These are phyloP conservation scores for Drymonia ruficornis DNA, from an alignment of 2,888 invertebrate species.

Conservation along the genomic window DNA sequence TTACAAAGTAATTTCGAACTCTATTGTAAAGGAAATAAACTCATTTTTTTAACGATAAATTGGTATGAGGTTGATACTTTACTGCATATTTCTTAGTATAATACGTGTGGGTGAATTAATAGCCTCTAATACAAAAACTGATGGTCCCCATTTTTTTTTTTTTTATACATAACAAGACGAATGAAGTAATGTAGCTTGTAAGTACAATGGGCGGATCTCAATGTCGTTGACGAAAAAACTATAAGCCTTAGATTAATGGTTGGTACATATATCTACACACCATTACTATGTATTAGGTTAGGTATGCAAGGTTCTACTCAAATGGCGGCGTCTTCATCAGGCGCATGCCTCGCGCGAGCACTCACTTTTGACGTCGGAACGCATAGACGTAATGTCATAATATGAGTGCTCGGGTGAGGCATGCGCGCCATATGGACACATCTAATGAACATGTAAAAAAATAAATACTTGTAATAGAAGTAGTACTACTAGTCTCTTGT, in stretches of 20 bases:
- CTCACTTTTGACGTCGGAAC: too few species aligned
- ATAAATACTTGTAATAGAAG: too few species aligned
- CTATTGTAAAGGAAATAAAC: background rate
- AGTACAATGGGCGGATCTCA: slow-evolving; percentile 25
- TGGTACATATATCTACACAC: background rate
- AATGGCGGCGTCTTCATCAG: too few species aligned
- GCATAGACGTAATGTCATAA: too few species aligned
- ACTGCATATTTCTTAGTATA: background rate
- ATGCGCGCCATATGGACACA: too few species aligned
- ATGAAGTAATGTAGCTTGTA: slow-evolving; percentile 23
- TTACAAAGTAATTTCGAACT: background rate
- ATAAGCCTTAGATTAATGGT: background rate
- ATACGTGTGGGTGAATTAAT: slow-evolving; percentile 1
- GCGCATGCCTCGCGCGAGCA: too few species aligned
- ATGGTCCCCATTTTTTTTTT: slow-evolving; percentile 26
- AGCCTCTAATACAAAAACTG: slow-evolving; percentile 17
- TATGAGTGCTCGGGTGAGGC: too few species aligned
- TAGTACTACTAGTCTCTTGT: too few species aligned
- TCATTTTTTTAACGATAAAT: background rate
- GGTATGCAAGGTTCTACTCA: too few species aligned
- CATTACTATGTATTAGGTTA: too few species aligned
- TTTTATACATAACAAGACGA: slow-evolving; percentile 20
- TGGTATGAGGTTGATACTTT: background rate
- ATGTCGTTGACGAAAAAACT: slow-evolving; percentile 30
- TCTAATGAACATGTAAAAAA: too few species aligned